Base-by-base conservation (phyloP, 2,888 invertebrate species). In the Parapristionchus giblindavisi region DNA sequence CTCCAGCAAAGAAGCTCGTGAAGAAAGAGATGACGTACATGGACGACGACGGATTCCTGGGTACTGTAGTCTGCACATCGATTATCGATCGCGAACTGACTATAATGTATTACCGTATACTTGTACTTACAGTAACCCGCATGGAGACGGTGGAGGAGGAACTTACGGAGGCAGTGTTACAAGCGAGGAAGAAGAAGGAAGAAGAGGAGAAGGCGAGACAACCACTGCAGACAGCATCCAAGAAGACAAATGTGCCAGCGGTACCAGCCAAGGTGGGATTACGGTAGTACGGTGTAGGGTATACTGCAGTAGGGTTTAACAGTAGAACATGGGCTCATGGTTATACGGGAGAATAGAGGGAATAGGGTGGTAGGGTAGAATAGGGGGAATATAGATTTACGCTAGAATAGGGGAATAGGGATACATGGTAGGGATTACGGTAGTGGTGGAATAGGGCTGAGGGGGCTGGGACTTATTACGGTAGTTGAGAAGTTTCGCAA, bases 31-130 rank as follows among this genome's bases (percentile, higher is more conserved):
- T 54, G 1, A 75, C 75, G 8, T 70, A 68, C 52, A n/a, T 52
- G 34, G 61, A 75, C 24, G 61, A 70, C 8, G 71, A 75, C 24
- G 75, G 75, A 48, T 60, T 61, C 43, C 17, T 75, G 27, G 71
- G 75, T 75, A 34, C 34, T 21, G 34, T 61, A n/a, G n/a, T n/a
- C n/a, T n/a, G n/a, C n/a, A n/a, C n/a, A n/a, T n/a, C n/a, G n/a
- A n/a, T n/a, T n/a, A n/a, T n/a, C 27, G 34, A 60, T 60, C 60
- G 29, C 6, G 6, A 14, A 6, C 54, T 54, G 6, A 14, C 17
- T 14, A 6, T 60, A 34, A 5, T 24, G n/a, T n/a, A n/a, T n/a
- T n/a, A n/a, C n/a, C n/a, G n/a, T n/a, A n/a, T n/a, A n/a, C n/a
- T n/a, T 8, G 29, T 40, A 56, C 21, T 38, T 43, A 24, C 52